A percentile compares a stretch with the other conserved stretches of the same genome.
These are phyloP conservation scores for Beroe forskalii DNA, from an alignment of 37 sponge, comb jelly and placozoan species.

Conservation along the genomic window DNA sequence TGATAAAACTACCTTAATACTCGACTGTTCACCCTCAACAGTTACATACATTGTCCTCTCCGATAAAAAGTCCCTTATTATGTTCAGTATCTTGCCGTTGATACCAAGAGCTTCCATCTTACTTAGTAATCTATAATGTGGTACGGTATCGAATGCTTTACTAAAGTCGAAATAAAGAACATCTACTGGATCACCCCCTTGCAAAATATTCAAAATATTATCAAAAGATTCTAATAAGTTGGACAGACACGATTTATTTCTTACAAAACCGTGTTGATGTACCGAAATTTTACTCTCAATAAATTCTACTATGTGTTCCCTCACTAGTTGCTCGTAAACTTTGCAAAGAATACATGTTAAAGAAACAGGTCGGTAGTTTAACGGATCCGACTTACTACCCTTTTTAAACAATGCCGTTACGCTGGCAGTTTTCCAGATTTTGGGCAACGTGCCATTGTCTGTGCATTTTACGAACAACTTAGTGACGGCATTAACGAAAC, in stretches of 20 bases:
- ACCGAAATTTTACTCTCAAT: neutral
- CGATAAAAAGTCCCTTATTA: neutral
- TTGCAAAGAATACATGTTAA: slow-evolving; percentile 10
- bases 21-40: neutral
- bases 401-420: too few relatives aligned
- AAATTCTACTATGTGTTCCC: neutral
- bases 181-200: too few relatives aligned
- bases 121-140: neutral
- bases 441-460: too few relatives aligned
- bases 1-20: neutral
- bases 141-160: neutral
- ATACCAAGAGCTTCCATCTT: neutral
- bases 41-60: neutral
- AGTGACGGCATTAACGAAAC: too few relatives aligned
- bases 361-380: neutral
- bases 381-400: too few relatives aligned
- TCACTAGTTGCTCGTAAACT: neutral
- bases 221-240: neutral
- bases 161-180: neutral
- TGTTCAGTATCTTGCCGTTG: neutral
- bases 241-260: neutral
- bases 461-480: too few relatives aligned
- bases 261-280: neutral
- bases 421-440: too few relatives aligned
- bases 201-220: neutral